A percentile compares a stretch with the other conserved stretches of the same genome.
Evolutionary conservation across 2,797 vertebrate genomes (phyloP).

Genomic region (Paedocypris micromegethes): DNA sequence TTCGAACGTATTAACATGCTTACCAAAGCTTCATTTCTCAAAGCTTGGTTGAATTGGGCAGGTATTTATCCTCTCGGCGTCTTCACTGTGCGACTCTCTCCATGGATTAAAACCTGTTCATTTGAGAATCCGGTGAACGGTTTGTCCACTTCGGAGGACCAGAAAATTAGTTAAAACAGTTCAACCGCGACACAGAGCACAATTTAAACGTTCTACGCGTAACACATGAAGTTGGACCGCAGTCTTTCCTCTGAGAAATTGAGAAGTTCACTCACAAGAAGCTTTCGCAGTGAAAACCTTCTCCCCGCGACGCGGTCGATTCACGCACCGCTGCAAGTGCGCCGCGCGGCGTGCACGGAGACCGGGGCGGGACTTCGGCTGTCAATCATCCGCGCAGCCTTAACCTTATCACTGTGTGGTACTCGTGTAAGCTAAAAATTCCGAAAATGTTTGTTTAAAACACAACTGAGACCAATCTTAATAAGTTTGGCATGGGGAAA

Average conservation of each 20-base stretch:
- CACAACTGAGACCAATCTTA: background rate
- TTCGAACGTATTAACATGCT: background rate
- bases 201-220: background rate
- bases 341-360: background rate
- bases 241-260: slow-evolving; percentile 5
- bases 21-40: slow-evolving; percentile 64
- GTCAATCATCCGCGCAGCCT: slow-evolving; percentile 8
- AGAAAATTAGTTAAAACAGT: slow-evolving; percentile 14
- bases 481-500: slow-evolving; percentile 47
- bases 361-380: slow-evolving; percentile 7
- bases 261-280: slow-evolving; percentile 32
- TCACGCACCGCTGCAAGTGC: slow-evolving; percentile 23
- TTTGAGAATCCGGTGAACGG: slow-evolving; percentile 59
- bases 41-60: slow-evolving; percentile 47
- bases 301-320: slow-evolving; percentile 9
- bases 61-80: slow-evolving; percentile 38
- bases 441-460: background rate
- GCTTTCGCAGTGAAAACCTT: slow-evolving; percentile 1
- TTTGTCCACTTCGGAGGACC: slow-evolving; percentile 57
- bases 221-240: background rate
- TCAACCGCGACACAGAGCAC: background rate
- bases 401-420: background rate
- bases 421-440: background rate
- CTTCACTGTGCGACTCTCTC: slow-evolving; percentile 55
- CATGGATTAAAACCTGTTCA: slow-evolving; percentile 60